Evolutionary conservation across 2,888 invertebrate species (phyloP), one percentile per base, ranked within the genome.

Genomic region (Apamea crenata): DNA sequence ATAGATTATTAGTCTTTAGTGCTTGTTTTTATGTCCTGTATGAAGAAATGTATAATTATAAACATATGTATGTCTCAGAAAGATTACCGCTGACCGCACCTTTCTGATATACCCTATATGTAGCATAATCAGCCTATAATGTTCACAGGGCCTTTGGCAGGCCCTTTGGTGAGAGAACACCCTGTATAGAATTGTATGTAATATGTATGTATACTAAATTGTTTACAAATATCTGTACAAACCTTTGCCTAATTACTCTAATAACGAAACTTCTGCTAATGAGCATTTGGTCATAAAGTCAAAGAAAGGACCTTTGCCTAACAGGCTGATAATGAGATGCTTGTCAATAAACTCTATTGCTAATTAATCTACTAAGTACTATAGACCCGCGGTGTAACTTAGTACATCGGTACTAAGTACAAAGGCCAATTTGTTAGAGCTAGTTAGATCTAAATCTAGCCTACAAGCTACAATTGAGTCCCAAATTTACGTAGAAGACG

Each of bases 381-480:
- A 10, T 3, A 47, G 14, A 21, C 18, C 25, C 1, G 40, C 7
- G 21, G 25, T 77, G 12, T 76, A 10, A 2, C 21, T n/a, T 16
- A 78, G 44, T 10, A 36, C 10, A 18, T 21, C 6, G 21, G 21
- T 14, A 47, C 47, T 75, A 47, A 36, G 21, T 50, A 12, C 16
- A 14, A 50, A 32, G 65, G 6, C 18, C 18, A 70, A 61, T 47
- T 1, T 53, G 12, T 14, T n/a, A n/a, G 5, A 29, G 21, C 16
- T 50, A 50, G 6, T 5, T 29, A 59, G 16, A 36, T 25, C 32
- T 14, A 36, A 47, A 50, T 61, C 32, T n/a, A 72, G 50, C 7
- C 29, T 71, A 25, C 16, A 67, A 78, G 40, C 67, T 50, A 84
- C 65, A 71, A 84, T 68, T 32, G 47, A 61, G 71, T 32, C 29